Evolutionary conservation across 1,140 invertebrate genomes (phyloP), one percentile per base, ranked within the genome.

Genomic region (Pseudomyrmex cubaensis): DNA sequence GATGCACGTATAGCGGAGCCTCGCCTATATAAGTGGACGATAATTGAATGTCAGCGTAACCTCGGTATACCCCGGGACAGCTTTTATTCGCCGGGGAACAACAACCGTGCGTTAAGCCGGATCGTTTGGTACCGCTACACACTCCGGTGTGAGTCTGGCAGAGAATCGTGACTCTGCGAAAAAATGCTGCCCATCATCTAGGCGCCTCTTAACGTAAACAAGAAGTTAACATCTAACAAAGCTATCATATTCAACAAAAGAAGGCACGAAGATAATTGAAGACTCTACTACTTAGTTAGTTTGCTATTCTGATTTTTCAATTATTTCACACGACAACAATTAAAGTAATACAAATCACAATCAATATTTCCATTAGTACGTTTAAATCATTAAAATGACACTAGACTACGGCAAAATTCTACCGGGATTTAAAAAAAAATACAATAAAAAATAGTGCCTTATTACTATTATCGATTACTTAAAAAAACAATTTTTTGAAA

Each of bases 41-140:
- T 89, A 89, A 89, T 89, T 89, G 88, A 89, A 89, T 89, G 85
- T 80, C 87, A 89, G 88, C 72, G 44, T 82, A 84, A 76, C 82
- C 74, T 84, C 48, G 66, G 54, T 83, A 35, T 35, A 44, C 62
- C 44, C 66, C 56, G 12, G 20, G 48, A 46, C 17, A 62, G 20
- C 62, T 82, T 82, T 82, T 82, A 80, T 87, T 75, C 25, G 44
- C 8, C 56, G 22, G 46, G 22, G 70, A 82, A 84, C 52, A 83
- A 82, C 56, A 83, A 56, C 54, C 83, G 50, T 76, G 77, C 59
- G 64, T 80, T 82, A 63, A 35, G 67, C 48, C 10, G 57, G 57
- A 63, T 62, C 48, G 72, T 63, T 15, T 25, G 50, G 10, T 77
- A 76, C 44, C 72, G 82, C 83, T 82, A 73, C 56, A 35, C 9